A percentile compares a stretch with the other conserved stretches of the same genome.
Evolutionary conservation across 1,140 invertebrate species (phyloP).

Genomic region (Batillaria attramentaria): DNA sequence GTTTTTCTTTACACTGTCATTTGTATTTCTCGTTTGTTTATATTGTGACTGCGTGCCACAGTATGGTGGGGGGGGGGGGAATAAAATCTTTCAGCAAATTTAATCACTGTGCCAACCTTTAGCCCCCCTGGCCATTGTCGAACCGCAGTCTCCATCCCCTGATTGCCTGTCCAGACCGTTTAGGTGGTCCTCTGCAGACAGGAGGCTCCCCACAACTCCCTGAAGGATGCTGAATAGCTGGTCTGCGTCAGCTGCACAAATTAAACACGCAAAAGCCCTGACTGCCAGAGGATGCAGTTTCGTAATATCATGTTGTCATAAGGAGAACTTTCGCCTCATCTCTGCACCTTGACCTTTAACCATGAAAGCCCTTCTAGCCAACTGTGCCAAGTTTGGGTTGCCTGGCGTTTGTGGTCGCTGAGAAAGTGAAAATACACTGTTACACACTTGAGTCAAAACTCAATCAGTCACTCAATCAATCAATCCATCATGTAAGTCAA

Average conservation of each 20-base stretch:
- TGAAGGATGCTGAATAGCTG: conserved; percentile 50
- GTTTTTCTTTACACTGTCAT: not conserved
- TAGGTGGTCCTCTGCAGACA: conserved; percentile 76
- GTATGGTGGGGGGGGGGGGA: not conserved
- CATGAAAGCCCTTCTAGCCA: not conserved
- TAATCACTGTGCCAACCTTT: conserved; percentile 71
- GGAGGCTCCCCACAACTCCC: conserved; percentile 73
- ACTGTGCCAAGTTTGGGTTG: not conserved
- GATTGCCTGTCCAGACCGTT: conserved; percentile 83
- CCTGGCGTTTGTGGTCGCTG: too few relatives aligned
- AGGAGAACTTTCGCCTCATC: not conserved
- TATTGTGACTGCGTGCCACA: not conserved
- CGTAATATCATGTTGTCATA: not conserved
- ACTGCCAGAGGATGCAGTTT: not conserved
- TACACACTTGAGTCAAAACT: too few relatives aligned
- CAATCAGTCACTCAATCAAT: too few relatives aligned
- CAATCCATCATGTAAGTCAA: not conserved
- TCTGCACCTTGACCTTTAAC: not conserved
- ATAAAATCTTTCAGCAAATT: not conserved
- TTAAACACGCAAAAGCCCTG: not conserved
- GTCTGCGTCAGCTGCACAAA: not conserved
- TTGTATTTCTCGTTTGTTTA: not conserved
- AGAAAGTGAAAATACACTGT: too few relatives aligned
- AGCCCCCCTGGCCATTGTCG: conserved; percentile 79
- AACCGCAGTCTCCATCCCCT: conserved; percentile 89